Base-by-base conservation (phyloP, 2,888 invertebrate genomes). In the Acleris sparsana region DNA sequence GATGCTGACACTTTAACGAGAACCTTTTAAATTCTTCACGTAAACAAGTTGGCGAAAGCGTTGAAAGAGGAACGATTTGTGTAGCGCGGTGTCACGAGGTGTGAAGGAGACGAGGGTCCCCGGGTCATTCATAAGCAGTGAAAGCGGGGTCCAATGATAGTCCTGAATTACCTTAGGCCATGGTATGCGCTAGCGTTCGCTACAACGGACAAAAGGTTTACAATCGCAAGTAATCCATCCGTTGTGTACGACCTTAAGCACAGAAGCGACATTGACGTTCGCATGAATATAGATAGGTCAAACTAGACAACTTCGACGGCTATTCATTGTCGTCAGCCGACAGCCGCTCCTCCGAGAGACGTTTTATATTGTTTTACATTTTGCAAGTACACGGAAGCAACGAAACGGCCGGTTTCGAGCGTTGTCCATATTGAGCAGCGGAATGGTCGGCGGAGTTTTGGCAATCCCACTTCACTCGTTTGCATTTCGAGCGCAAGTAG, bases 51-150 rank as follows among this genome's bases (percentile, higher is more conserved):
- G 77, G 80, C 75, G 75, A 80, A 79, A 80, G 80, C 83, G 82
- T 80, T 85, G 87, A 88, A 89, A 87, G 80, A 80, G 84, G 86
- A 87, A 85, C 82, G 82, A 85, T 88, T 83, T 85, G 83, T 84
- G 80, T 73, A 78, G 78, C 72, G 72, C 74, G 71, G 78, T 74
- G 81, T 76, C 80, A 76, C 75, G 75, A 82, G 80, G 79, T 80
- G 82, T 78, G 75, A 82, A 83, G 85, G 82, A 69, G 64, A 81
- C 79, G 77, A 75, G 73, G 73, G 78, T 73, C 78, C 75, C 75
- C 75, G 75, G 84, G 86, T 88, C 85, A 86, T 85, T 86, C 84
- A 85, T 87, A 84, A 82, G 80, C 71, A 77, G 87, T 85, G 90
- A 89, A 91, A 89, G 88, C 85, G 79, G 76, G 73, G 74, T 74